These are phyloP conservation scores for Sprattus sprattus DNA, from an alignment of 2,113 vertebrate species.

Conservation along the genomic window DNA sequence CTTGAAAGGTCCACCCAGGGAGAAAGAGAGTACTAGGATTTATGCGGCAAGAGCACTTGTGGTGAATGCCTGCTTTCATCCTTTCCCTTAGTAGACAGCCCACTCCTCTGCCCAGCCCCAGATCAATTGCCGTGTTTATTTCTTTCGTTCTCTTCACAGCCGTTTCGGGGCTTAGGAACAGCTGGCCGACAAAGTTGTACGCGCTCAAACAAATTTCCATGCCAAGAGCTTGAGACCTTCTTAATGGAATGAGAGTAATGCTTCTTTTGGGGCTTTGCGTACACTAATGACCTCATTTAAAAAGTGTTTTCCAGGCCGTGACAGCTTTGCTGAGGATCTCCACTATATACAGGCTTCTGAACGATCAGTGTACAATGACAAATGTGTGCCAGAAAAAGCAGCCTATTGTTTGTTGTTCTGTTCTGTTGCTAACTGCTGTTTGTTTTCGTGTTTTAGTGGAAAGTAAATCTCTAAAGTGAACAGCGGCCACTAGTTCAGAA, in stretches of 20 bases:
- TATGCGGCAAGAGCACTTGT: neutral
- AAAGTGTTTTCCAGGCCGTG: neutral
- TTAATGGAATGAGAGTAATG: neutral
- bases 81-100: neutral
- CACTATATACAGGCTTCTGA: neutral
- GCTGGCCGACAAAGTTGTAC: conserved; percentile 64
- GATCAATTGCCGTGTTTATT: conserved; percentile 6
- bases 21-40: conserved; percentile 16
- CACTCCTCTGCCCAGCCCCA: neutral
- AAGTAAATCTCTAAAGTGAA: neutral
- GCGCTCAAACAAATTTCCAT: conserved; percentile 60
- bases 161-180: conserved; percentile 64
- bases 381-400: neutral
- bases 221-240: conserved; percentile 29
- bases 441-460: neutral
- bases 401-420: neutral
- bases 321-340: neutral
- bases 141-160: conserved; percentile 1
- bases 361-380: neutral
- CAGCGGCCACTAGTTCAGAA: neutral
- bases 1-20: conserved; percentile 21
- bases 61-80: conserved; percentile 16
- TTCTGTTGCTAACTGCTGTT: neutral
- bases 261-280: conserved; percentile 26
- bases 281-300: conserved; percentile 10